Evolutionary conservation across 2,113 vertebrate genomes (phyloP).

Genomic region (Cyphomyrus discorhynchus): DNA sequence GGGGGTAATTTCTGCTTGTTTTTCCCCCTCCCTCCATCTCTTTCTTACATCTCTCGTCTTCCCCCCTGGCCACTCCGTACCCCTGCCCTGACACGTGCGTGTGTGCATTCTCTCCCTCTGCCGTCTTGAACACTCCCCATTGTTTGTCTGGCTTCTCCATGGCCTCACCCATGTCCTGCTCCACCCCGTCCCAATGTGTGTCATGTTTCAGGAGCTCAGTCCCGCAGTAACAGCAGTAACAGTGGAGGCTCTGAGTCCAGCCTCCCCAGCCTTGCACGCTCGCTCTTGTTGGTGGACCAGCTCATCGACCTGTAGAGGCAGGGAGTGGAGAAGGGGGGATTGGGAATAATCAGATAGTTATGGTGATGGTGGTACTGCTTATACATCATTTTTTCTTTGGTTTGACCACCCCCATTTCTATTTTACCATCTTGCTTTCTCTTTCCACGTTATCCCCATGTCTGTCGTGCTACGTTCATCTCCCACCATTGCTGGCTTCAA

Average conservation of each 20-base stretch:
- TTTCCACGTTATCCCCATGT: neutral
- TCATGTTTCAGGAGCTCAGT: slow-evolving; percentile 85
- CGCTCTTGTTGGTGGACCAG: slow-evolving; percentile 99
- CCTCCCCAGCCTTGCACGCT: slow-evolving; percentile 97
- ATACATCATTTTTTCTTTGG: neutral
- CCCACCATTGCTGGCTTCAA: neutral
- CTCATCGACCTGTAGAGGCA: slow-evolving; percentile 93
- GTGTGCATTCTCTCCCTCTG: neutral
- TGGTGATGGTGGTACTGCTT: neutral
- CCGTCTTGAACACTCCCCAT: slow-evolving; percentile 17
- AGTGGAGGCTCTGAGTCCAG: slow-evolving; percentile 97
- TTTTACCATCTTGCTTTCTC: neutral
- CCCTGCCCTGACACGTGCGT: slow-evolving; percentile 20
- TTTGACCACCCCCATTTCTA: neutral
- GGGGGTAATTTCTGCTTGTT: slow-evolving; percentile 45
- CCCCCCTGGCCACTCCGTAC: neutral
- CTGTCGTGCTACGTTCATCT: neutral
- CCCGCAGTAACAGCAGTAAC: slow-evolving; percentile 99
- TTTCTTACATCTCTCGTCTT: slow-evolving; percentile 28
- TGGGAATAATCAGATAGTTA: neutral
- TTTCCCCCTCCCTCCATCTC: slow-evolving; percentile 23
- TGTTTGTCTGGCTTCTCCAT: neutral
- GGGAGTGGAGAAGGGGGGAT: neutral
- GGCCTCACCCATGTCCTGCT: neutral
- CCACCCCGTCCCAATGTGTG: neutral